phyloP scores from a whole-genome alignment of 1,140 invertebrate genomes.

The Kradibia gibbosae region DNA sequence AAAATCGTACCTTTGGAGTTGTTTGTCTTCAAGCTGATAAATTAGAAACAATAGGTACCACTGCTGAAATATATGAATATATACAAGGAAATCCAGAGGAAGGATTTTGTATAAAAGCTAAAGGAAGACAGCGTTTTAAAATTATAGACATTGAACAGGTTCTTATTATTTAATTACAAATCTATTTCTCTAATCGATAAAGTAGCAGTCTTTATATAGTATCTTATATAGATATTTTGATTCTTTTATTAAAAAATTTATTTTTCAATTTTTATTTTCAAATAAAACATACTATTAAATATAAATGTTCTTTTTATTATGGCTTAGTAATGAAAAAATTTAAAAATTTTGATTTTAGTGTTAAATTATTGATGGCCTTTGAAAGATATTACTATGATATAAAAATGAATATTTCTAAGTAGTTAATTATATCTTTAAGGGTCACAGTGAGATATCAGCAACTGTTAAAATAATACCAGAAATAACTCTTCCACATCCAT shows the following conservation, averaged over 20 bases:
- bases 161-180: not conserved
- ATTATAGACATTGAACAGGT: conserved; percentile 69
- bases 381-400: too few relatives aligned
- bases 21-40: conserved; percentile 65
- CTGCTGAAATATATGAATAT: conserved; percentile 82
- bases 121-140: conserved; percentile 79
- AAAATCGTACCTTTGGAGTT: conserved; percentile 78
- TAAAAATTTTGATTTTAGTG: too few relatives aligned
- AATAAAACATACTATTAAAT: too few relatives aligned
- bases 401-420: conserved; percentile 3
- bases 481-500: conserved; percentile 71
- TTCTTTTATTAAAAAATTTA: too few relatives aligned
- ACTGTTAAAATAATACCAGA: conserved; percentile 81
- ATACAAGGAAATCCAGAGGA: conserved; percentile 67
- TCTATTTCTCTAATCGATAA: not conserved
- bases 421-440: conserved; percentile 50
- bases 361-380: too few relatives aligned
- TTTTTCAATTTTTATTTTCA: too few relatives aligned
- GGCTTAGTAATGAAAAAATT: too few relatives aligned
- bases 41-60: conserved; percentile 74
- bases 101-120: conserved; percentile 75
- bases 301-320: too few relatives aligned
- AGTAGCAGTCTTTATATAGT: not conserved
- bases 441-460: conserved; percentile 62
- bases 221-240: conserved; percentile 1